phyloP scores from a whole-genome alignment of 2,797 vertebrate species.

The Neopelma chrysocephalum region DNA sequence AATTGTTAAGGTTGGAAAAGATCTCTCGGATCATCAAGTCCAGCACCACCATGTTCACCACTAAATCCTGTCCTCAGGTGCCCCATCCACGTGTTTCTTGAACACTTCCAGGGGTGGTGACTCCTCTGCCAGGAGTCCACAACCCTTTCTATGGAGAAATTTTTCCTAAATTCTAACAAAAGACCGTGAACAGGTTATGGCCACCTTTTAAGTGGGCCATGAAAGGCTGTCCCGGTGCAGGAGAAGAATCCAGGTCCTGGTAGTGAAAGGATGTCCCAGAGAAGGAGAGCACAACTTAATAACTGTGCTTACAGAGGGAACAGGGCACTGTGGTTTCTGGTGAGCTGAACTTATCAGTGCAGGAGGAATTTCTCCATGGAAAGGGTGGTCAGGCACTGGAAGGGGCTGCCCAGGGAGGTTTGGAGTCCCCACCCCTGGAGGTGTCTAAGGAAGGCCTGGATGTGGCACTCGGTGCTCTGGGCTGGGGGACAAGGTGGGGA shows the following conservation, averaged over 20 bases:
- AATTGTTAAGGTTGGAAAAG: neutral
- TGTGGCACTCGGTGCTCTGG: neutral
- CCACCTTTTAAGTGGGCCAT: neutral
- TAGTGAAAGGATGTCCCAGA: neutral
- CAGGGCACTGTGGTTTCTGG: neutral
- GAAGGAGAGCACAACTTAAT: neutral
- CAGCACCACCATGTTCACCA: rapidly evolving
- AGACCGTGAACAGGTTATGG: neutral
- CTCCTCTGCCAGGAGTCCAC: neutral
- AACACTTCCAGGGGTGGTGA: neutral
- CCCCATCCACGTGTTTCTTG: neutral
- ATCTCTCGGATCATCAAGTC: neutral
- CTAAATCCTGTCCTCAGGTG: neutral
- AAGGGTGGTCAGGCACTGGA: neutral
- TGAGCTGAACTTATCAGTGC: neutral
- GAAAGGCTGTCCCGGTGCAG: neutral
- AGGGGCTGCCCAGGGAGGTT: neutral
- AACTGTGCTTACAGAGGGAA: neutral
- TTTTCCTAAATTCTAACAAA: neutral
- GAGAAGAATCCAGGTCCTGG: neutral
- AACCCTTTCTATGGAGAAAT: neutral
- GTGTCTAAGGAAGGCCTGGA: neutral
- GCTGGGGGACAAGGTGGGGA: neutral
- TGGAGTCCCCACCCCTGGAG: neutral
- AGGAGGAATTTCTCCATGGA: neutral